A percentile compares a stretch with the other conserved stretches of the same genome.
These are phyloP conservation scores for Drosophila monieri DNA, from an alignment of 2,888 invertebrate species.

Conservation along the genomic window DNA sequence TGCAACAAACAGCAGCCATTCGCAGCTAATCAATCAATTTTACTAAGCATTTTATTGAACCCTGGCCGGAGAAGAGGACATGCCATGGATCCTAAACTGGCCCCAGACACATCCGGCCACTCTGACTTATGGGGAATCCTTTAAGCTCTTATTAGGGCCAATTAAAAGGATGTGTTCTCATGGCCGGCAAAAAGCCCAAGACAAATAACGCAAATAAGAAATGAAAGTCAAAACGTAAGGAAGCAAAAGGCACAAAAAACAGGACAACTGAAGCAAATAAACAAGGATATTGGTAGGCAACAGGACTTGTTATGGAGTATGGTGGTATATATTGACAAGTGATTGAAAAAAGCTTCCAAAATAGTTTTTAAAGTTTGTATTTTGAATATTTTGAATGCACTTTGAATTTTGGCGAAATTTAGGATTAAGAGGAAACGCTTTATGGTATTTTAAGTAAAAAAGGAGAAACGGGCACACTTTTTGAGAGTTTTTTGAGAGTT, in stretches of 20 bases:
- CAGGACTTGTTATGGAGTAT: neutral
- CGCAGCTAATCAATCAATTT: conserved; percentile 70
- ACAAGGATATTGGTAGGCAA: neutral
- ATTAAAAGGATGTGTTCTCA: conserved; percentile 48
- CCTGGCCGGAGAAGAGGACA: neutral
- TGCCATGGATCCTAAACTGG: neutral
- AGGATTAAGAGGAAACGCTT: too few relatives aligned
- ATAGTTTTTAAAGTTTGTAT: too few relatives aligned
- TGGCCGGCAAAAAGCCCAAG: neutral
- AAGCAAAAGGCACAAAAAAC: neutral
- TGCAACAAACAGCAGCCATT: conserved; percentile 11
- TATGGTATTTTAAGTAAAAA: too few relatives aligned
- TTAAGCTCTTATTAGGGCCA: conserved; percentile 56
- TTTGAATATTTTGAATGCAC: too few relatives aligned
- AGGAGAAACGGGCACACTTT: too few relatives aligned
- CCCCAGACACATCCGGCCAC: conserved; percentile 2
- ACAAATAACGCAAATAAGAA: neutral
- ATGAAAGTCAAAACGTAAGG: neutral
- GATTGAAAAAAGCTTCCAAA: too few relatives aligned
- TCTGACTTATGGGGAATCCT: conserved; percentile 38
- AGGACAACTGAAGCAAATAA: neutral
- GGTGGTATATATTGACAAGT: too few relatives aligned
- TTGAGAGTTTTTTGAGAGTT: too few relatives aligned
- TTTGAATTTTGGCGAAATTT: too few relatives aligned
- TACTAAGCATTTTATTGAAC: conserved; percentile 60